Percentiles rank a stretch among this genome's conserved stretches.
Conservation (phyloP, 2,113 vertebrate species). For the Malurus elegans region DNA sequence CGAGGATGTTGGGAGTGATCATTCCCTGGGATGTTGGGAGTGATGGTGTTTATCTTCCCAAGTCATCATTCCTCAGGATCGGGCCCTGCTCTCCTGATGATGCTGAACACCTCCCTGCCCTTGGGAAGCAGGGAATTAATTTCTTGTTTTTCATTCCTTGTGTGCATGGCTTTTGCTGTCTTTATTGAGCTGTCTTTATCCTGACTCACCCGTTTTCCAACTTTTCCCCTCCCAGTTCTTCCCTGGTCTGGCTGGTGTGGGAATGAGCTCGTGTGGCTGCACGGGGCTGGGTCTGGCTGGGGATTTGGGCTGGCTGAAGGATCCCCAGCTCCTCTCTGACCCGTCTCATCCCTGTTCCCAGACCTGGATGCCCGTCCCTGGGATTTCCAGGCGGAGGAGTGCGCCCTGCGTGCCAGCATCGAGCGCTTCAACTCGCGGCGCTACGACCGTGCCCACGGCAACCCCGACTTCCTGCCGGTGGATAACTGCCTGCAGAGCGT, state of each 20-base stretch:
- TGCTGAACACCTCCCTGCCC: not conserved
- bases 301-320: not conserved
- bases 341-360: not conserved
- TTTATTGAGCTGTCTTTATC: not conserved
- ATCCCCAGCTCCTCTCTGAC: fast-evolving
- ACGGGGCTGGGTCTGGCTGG: not conserved
- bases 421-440: slow-evolving; percentile 95
- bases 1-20: too few species aligned
- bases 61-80: not conserved
- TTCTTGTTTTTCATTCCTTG: not conserved
- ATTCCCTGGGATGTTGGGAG: not conserved
- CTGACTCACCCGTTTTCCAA: not conserved
- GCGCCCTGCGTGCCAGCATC: slow-evolving; percentile 92
- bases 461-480: slow-evolving; percentile 92
- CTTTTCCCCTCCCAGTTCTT: not conserved
- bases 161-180: not conserved
- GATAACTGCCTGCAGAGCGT: slow-evolving; percentile 98
- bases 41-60: not conserved
- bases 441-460: slow-evolving; percentile 88
- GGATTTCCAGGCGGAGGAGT: slow-evolving; percentile 98
- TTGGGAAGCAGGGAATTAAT: not conserved
- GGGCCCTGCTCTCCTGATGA: not conserved
- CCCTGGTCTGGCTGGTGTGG: fast-evolving
- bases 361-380: slow-evolving; percentile 96
- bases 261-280: not conserved